Conservation (phyloP, 2,113 vertebrate genomes). For the Dermatemys mawii region DNA sequence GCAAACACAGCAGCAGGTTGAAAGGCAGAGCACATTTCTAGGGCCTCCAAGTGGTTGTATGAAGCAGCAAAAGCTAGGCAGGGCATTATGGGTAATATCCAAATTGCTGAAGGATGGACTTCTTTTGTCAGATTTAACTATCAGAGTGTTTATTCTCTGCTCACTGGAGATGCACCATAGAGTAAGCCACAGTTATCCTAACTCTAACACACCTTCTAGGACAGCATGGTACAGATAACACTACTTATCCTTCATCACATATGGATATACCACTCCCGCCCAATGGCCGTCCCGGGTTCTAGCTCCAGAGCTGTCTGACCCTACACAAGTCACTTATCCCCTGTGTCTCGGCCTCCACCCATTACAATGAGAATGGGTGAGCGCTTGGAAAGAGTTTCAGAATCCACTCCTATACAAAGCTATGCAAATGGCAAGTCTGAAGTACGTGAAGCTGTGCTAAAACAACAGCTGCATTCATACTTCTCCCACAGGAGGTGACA, state of each 20-base stretch:
- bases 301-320: not conserved
- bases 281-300: not conserved
- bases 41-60: not conserved
- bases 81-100: not conserved
- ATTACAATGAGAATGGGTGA: not conserved
- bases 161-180: not conserved
- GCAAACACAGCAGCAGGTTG: not conserved
- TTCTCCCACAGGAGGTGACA: not conserved
- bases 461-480: not conserved
- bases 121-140: slow-evolving; percentile 4
- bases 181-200: not conserved
- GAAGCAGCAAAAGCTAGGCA: not conserved
- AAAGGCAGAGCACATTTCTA: not conserved
- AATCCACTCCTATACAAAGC: not conserved
- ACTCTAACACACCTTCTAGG: not conserved
- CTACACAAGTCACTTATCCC: not conserved
- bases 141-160: not conserved
- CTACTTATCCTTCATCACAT: not conserved
- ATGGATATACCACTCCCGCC: not conserved
- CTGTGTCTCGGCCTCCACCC: not conserved
- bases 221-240: fast-evolving
- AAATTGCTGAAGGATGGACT: not conserved
- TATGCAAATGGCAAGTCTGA: not conserved
- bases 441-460: not conserved
- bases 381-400: not conserved